Percentiles rank a stretch among this genome's conserved stretches.
These are phyloP conservation scores for Dendrolimus kikuchii DNA, from an alignment of 1,140 invertebrate species.

Conservation along the genomic window DNA sequence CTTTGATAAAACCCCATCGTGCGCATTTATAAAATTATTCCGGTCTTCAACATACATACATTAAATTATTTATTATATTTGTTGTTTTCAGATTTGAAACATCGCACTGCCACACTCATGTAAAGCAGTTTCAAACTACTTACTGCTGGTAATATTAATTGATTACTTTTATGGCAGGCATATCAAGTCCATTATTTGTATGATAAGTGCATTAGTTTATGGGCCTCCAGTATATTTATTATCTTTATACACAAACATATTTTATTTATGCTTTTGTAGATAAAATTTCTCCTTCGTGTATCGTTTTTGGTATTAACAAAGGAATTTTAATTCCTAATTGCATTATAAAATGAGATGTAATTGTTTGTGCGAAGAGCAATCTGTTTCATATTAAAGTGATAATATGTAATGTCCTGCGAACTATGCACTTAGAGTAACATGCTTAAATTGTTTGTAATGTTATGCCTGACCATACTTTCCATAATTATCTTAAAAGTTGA, in stretches of 20 bases:
- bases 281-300: no score
- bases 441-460: slow-evolving; percentile 32
- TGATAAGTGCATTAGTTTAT: slow-evolving; percentile 52
- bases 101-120: slow-evolving; percentile 39
- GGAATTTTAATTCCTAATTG: not conserved
- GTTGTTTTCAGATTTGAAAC: slow-evolving; percentile 58
- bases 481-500: slow-evolving; percentile 55
- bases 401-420: slow-evolving; percentile 10
- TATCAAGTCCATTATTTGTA: slow-evolving; percentile 50
- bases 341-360: not conserved
- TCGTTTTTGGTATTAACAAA: no score
- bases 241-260: not conserved
- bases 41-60: no score
- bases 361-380: no score
- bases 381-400: slow-evolving; percentile 1
- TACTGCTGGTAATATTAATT: slow-evolving; percentile 58
- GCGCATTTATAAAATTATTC: no score
- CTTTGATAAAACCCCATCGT: no score
- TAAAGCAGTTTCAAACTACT: slow-evolving; percentile 55
- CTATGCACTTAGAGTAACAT: slow-evolving; percentile 50
- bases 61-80: slow-evolving; percentile 13
- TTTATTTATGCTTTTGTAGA: not conserved
- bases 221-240: not conserved
- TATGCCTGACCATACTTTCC: slow-evolving; percentile 59
- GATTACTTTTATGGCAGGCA: slow-evolving; percentile 52